Percentiles rank a stretch among this genome's conserved stretches.
Conservation (phyloP, 2,888 invertebrate species). For the Erpobdella octoculata region DNA sequence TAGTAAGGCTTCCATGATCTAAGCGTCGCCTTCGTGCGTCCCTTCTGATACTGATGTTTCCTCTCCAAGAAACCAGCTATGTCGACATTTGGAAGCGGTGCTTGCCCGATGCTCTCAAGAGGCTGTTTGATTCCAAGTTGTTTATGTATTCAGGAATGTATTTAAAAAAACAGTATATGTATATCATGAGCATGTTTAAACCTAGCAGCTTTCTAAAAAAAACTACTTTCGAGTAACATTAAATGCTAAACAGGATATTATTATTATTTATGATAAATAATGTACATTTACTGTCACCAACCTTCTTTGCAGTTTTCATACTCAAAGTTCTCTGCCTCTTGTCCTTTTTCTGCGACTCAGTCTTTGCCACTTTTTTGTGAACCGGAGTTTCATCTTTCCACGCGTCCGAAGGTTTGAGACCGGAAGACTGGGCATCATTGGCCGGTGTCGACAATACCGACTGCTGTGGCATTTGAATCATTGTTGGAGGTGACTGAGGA, state of each 20-base stretch:
- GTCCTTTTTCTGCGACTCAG: constrained; percentile 38
- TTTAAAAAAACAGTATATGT: background rate
- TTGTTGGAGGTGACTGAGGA: background rate
- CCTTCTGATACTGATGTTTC: constrained; percentile 85
- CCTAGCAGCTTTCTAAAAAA: background rate
- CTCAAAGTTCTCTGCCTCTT: constrained; percentile 69
- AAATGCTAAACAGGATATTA: no score
- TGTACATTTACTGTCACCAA: no score
- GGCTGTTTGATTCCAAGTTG: no score
- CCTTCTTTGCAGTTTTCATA: constrained; percentile 74
- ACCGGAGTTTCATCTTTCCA: constrained; percentile 31
- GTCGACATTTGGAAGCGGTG: constrained; percentile 72
- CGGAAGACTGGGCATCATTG: background rate
- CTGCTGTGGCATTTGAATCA: background rate
- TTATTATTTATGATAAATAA: no score
- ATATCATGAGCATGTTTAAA: background rate
- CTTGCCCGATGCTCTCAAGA: constrained; percentile 40
- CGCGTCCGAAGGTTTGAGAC: constrained; percentile 32
- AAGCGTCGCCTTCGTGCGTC: constrained; percentile 82
- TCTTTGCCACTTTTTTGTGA: constrained; percentile 28
- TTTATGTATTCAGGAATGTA: background rate
- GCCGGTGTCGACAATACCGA: background rate
- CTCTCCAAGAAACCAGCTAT: constrained; percentile 83
- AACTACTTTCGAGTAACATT: no score
- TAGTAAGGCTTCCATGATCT: constrained; percentile 85